Evolutionary conservation across 2,113 vertebrate species (phyloP).

Genomic region (Origma solitaria): DNA sequence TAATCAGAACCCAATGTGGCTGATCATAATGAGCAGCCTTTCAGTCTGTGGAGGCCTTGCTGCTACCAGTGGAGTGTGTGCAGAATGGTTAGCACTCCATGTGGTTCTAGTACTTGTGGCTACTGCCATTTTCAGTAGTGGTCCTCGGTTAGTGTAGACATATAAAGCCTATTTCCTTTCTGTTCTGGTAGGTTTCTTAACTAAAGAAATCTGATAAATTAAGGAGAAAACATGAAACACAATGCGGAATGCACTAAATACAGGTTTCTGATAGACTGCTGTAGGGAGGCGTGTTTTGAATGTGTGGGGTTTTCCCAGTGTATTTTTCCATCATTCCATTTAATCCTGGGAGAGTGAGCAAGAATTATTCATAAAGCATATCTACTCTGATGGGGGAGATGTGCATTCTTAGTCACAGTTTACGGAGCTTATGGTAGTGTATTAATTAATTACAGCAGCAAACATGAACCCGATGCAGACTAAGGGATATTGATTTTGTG

Average conservation of each 20-base stretch:
- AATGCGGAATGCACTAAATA: neutral
- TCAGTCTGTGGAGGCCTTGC: neutral
- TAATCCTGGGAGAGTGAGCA: neutral
- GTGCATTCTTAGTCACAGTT: neutral
- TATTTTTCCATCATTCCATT: neutral
- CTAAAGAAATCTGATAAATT: neutral
- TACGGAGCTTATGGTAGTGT: neutral
- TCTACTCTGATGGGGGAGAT: neutral
- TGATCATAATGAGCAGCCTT: neutral
- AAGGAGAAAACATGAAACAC: neutral
- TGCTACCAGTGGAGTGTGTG: neutral
- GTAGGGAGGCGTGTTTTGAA: neutral
- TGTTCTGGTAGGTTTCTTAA: neutral
- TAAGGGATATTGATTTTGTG: neutral
- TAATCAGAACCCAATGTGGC: neutral
- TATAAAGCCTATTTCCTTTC: neutral
- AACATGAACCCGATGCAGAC: rapidly evolving
- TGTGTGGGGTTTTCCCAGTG: neutral
- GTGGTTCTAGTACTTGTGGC: neutral
- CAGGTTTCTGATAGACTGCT: neutral
- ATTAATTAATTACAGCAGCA: neutral
- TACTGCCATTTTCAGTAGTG: neutral
- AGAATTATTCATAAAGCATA: neutral
- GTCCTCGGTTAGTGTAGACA: neutral
- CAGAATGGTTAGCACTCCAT: neutral